These are phyloP conservation scores for Isichthys henryi DNA, from an alignment of 2,113 vertebrate species.

Conservation along the genomic window DNA sequence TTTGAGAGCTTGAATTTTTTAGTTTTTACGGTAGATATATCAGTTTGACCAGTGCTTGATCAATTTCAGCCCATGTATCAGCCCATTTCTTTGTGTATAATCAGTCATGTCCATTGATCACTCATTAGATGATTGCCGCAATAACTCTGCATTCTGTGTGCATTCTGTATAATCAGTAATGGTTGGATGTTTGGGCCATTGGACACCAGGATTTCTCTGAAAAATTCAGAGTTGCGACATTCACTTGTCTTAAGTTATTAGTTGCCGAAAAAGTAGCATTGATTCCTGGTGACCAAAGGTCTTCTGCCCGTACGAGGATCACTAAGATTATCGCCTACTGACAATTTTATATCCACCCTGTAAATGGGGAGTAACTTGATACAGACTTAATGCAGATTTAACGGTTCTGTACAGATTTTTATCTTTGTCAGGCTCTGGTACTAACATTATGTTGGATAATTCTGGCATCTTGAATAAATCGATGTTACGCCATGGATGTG, in stretches of 20 bases:
- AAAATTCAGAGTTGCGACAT: neutral
- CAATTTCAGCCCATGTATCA: conserved; percentile 9
- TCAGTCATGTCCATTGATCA: neutral
- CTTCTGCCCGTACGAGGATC: neutral
- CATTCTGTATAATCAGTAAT: neutral
- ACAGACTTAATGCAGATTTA: neutral
- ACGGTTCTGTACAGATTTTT: neutral
- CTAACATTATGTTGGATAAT: neutral
- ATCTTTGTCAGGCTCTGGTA: neutral
- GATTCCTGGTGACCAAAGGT: neutral
- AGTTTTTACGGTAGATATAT: neutral
- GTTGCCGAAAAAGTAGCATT: neutral
- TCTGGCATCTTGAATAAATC: neutral
- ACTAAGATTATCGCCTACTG: neutral
- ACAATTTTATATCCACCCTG: neutral
- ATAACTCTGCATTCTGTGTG: neutral
- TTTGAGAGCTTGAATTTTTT: neutral
- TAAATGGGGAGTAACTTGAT: neutral
- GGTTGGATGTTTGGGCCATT: neutral
- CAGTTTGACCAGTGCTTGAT: neutral
- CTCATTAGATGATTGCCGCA: neutral
- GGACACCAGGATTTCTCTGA: neutral
- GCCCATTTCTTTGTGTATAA: neutral
- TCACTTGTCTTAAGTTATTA: neutral
- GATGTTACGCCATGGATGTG: neutral